A percentile compares a stretch with the other conserved stretches of the same genome.
Evolutionary conservation across 2,888 invertebrate genomes (phyloP).

Genomic region (Andricus curvator): DNA sequence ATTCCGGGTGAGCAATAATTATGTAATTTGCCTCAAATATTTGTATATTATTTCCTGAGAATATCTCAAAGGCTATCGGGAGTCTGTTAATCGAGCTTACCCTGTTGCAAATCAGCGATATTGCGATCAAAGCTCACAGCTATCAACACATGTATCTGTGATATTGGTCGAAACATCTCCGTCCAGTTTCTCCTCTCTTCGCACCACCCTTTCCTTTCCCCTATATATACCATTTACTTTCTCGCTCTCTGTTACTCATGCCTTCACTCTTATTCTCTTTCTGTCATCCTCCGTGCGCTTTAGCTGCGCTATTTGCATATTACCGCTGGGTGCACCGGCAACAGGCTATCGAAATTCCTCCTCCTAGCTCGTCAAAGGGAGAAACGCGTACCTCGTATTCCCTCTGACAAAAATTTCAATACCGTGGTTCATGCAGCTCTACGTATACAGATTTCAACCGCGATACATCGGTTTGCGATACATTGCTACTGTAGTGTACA

Average conservation of each 20-base stretch:
- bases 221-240: neutral
- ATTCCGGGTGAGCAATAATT: neutral
- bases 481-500: neutral
- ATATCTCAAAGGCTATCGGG: neutral
- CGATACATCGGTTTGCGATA: constrained; percentile 11
- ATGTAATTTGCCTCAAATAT: neutral
- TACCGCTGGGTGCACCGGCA: constrained; percentile 67
- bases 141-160: constrained; percentile 20
- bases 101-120: constrained; percentile 13
- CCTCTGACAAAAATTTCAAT: constrained; percentile 69
- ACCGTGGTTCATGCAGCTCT: constrained; percentile 54
- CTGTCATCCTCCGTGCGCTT: constrained; percentile 66
- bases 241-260: neutral
- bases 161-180: constrained; percentile 29
- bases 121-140: constrained; percentile 19
- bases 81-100: neutral
- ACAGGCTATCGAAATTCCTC: constrained; percentile 67
- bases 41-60: neutral
- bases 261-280: constrained; percentile 37
- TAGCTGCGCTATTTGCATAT: constrained; percentile 72
- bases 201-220: neutral
- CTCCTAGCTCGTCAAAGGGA: constrained; percentile 60
- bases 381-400: constrained; percentile 62
- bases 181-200: constrained; percentile 17
- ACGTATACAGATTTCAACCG: constrained; percentile 30